These are phyloP conservation scores for Scaptomyza hsui DNA, from an alignment of 1,140 invertebrate genomes.

Conservation along the genomic window DNA sequence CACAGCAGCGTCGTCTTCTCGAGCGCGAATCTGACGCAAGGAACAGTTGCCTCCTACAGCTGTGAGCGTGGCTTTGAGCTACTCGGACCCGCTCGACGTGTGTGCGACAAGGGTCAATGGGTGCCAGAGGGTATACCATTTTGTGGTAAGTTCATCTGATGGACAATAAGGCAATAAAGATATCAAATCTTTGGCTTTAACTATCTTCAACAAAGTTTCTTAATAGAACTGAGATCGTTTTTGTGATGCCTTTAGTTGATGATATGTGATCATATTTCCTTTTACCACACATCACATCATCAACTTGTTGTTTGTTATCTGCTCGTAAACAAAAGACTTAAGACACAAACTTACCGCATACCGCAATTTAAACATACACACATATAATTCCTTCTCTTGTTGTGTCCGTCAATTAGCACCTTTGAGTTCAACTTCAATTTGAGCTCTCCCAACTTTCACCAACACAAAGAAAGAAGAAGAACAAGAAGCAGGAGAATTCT, in stretches of 20 bases:
- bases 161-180: too few species aligned
- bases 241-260: too few species aligned
- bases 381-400: too few species aligned
- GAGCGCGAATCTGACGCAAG: constrained; percentile 87
- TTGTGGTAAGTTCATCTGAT: constrained; percentile 93
- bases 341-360: constrained; percentile 63
- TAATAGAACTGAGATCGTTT: too few species aligned
- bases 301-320: background rate
- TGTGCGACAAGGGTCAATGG: constrained; percentile 93
- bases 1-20: constrained; percentile 93
- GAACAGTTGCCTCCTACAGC: constrained; percentile 92
- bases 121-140: constrained; percentile 96
- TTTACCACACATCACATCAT: too few species aligned
- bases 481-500: too few species aligned
- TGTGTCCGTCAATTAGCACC: constrained; percentile 40
- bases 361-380: constrained; percentile 17
- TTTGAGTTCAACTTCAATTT: constrained; percentile 11
- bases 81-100: constrained; percentile 91
- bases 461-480: constrained; percentile 48
- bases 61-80: constrained; percentile 97
- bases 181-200: too few species aligned
- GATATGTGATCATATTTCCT: too few species aligned
- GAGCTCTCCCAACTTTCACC: constrained; percentile 60
- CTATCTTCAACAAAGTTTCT: too few species aligned
- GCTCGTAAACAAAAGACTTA: constrained; percentile 63